Evolutionary conservation across 2,797 vertebrate species (phyloP).

Genomic region (Pteronotus mesoamericanus): DNA sequence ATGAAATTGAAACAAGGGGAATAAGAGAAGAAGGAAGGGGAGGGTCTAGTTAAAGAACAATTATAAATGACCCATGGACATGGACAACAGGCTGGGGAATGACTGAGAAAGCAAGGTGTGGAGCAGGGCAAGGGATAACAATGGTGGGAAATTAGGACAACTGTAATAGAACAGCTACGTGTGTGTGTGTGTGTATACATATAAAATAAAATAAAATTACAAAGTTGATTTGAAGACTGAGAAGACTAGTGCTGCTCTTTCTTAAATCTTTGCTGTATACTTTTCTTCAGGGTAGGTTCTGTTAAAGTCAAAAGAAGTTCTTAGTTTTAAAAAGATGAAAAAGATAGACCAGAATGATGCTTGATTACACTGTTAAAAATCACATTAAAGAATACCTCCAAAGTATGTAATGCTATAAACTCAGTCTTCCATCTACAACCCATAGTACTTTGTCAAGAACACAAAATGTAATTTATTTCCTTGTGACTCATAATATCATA

Average conservation of each 20-base stretch:
- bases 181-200: too few species aligned
- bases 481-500: not conserved
- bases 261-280: not conserved
- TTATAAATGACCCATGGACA: too few species aligned
- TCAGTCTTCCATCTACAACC: not conserved
- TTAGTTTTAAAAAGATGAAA: not conserved
- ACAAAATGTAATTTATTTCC: not conserved
- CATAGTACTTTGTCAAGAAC: not conserved
- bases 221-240: not conserved
- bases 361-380: not conserved
- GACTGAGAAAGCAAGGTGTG: too few species aligned
- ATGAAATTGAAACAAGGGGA: not conserved
- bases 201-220: not conserved
- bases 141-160: too few species aligned
- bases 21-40: too few species aligned
- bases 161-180: too few species aligned
- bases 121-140: too few species aligned
- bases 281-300: not conserved
- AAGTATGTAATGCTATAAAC: not conserved
- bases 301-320: not conserved
- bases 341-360: not conserved
- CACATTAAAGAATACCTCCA: not conserved
- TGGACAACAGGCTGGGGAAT: too few species aligned
- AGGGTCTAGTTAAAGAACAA: too few species aligned
- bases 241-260: not conserved